Evolutionary conservation across 2,797 vertebrate species (phyloP).

Genomic region (Cynodonichthys magdalenae): DNA sequence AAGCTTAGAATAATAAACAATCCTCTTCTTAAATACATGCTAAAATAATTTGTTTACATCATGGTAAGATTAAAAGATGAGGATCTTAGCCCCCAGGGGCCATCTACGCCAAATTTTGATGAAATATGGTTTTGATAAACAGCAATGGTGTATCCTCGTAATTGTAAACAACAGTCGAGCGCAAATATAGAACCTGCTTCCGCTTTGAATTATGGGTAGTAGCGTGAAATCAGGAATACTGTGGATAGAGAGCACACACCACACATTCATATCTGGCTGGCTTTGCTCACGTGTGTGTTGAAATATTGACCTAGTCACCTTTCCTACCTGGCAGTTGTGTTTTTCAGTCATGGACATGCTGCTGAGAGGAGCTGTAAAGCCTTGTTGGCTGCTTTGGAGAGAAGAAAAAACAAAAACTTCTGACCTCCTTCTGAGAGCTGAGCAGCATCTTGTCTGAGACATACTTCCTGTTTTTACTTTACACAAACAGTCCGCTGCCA

Average conservation of each 20-base stretch:
- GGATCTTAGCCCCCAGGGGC: no score
- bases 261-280: constrained; percentile 18
- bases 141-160: no score
- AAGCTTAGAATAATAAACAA: no score
- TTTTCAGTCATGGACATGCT: constrained; percentile 41
- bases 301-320: constrained; percentile 49
- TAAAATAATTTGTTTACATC: no score
- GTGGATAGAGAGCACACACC: constrained; percentile 17
- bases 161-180: no score
- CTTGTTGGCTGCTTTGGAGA: constrained; percentile 38
- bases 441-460: constrained; percentile 43
- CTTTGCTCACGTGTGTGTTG: constrained; percentile 28
- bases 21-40: no score
- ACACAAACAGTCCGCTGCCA: constrained; percentile 45
- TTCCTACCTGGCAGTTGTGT: constrained; percentile 24
- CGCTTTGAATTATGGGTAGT: no score
- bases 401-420: neutral
- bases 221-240: no score
- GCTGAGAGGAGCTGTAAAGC: constrained; percentile 36
- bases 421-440: constrained; percentile 51
- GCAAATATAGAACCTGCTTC: no score
- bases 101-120: no score
- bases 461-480: constrained; percentile 38
- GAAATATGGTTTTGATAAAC: no score
- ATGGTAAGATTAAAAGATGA: no score